Percentiles rank a stretch among this genome's conserved stretches.
These are phyloP conservation scores for Pantherophis vulpinus DNA, from an alignment of 2,797 vertebrate species.

Conservation along the genomic window DNA sequence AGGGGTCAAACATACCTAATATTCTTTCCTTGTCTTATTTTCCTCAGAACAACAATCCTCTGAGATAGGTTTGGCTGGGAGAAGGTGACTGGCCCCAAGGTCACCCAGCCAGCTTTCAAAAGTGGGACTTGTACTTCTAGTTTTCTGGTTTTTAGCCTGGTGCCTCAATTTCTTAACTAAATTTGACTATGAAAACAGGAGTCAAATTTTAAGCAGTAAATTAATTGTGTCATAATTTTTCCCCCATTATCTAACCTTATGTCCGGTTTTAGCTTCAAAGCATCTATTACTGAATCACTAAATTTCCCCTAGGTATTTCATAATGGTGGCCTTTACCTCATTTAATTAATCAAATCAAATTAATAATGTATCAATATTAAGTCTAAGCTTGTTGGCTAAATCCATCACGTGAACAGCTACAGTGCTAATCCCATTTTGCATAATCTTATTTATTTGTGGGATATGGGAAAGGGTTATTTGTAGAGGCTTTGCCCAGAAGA, in stretches of 20 bases:
- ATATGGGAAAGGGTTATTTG: background rate
- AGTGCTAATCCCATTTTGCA: background rate
- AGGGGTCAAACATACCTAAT: background rate
- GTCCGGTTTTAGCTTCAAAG: background rate
- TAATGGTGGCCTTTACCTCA: background rate
- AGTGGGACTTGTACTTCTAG: background rate
- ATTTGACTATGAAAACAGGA: background rate
- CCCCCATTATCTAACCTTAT: rapidly evolving
- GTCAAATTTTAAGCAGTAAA: background rate
- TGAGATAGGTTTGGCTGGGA: background rate
- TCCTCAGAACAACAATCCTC: background rate
- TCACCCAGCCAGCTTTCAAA: background rate
- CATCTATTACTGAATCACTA: background rate
- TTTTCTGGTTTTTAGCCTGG: background rate
- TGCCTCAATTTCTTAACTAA: rapidly evolving
- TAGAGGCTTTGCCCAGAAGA: background rate
- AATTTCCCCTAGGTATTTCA: background rate
- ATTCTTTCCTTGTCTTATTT: background rate
- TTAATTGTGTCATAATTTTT: background rate
- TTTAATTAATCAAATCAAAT: background rate
- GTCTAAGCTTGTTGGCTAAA: background rate
- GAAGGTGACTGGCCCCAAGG: background rate
- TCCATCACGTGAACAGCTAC: background rate
- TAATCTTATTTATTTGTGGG: background rate
- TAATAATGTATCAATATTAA: background rate